Evolutionary conservation across 2,797 vertebrate species (phyloP).

Genomic region (Tokudaia tokunoshimensis): DNA sequence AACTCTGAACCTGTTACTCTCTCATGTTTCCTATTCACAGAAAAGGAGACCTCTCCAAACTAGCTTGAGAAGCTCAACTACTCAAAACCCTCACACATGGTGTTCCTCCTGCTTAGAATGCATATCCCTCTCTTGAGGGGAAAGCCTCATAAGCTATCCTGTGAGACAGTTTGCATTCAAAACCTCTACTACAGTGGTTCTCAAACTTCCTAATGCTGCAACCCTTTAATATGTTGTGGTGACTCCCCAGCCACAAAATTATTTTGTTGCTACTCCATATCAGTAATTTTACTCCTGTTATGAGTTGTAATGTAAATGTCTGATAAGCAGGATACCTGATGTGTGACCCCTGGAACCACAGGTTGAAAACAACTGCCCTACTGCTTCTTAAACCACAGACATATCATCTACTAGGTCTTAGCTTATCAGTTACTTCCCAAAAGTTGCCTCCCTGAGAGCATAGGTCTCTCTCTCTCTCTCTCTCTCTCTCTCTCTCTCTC

Average conservation of each 20-base stretch:
- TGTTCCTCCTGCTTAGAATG: fast-evolving
- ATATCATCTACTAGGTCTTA: neutral
- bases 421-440: neutral
- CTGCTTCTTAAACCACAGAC: no score
- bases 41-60: neutral
- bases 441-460: neutral
- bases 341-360: no score
- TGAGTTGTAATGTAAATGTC: neutral
- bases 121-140: neutral
- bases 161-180: neutral
- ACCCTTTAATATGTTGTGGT: neutral
- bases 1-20: neutral
- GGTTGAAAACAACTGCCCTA: no score
- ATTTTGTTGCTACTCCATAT: neutral
- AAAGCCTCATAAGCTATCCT: neutral
- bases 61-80: neutral
- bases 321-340: neutral
- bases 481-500: no score
- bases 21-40: neutral
- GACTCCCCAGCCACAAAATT: neutral
- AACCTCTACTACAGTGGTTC: neutral
- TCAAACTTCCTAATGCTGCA: neutral
- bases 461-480: neutral
- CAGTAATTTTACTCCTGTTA: neutral
- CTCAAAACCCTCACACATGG: neutral